phyloP scores from a whole-genome alignment of 2,888 invertebrate genomes.

The Dysmachus trigonus region DNA sequence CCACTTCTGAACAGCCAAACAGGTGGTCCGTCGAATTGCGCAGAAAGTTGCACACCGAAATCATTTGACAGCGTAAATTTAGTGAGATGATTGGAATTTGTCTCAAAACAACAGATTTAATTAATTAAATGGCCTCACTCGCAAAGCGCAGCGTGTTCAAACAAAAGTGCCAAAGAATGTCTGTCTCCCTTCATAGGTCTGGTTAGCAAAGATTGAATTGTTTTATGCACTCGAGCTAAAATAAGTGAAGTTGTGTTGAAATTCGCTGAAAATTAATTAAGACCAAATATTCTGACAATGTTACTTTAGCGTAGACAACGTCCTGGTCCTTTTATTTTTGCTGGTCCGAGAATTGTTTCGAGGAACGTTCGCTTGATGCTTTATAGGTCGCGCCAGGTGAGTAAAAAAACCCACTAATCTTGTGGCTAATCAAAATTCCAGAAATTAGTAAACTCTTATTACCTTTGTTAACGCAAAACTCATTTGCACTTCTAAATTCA shows the following conservation, averaged over 20 bases:
- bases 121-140: neutral
- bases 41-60: neutral
- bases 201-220: slow-evolving; percentile 10
- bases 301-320: neutral
- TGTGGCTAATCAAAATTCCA: neutral
- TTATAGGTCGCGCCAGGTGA: neutral
- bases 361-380: neutral
- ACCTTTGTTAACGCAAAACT: neutral
- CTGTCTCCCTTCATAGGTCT: neutral
- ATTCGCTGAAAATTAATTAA: slow-evolving; percentile 22
- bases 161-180: slow-evolving; percentile 29
- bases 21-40: slow-evolving; percentile 11
- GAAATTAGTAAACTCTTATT: neutral
- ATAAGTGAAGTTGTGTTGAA: slow-evolving; percentile 10
- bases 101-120: slow-evolving; percentile 24
- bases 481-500: neutral
- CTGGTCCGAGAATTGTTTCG: neutral
- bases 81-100: slow-evolving; percentile 14
- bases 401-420: neutral
- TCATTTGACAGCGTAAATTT: slow-evolving; percentile 16
- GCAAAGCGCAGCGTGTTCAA: neutral
- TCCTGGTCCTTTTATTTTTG: neutral
- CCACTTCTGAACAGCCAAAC: slow-evolving; percentile 14
- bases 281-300: neutral
- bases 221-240: neutral